Evolutionary conservation across 2,113 vertebrate genomes (phyloP).

Genomic region (Tachysurus fulvidraco): DNA sequence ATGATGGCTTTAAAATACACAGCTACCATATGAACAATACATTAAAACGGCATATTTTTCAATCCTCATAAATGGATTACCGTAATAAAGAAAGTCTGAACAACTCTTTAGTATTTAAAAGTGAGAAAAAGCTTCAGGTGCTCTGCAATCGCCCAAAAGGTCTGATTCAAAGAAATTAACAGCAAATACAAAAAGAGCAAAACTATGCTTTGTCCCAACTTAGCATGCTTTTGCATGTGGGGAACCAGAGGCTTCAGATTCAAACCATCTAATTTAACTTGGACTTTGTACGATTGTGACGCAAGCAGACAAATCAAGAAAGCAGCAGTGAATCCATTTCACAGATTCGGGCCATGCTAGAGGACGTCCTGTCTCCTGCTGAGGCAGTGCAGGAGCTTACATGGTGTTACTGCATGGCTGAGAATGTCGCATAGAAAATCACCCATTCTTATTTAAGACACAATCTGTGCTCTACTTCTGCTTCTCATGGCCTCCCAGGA

Average conservation of each 20-base stretch:
- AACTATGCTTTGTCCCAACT: background rate
- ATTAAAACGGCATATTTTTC: background rate
- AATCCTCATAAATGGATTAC: background rate
- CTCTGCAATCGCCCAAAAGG: background rate
- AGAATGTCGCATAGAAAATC: conserved; percentile 19
- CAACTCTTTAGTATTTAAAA: background rate
- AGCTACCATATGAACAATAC: background rate
- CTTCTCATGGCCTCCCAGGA: background rate
- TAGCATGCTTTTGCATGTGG: background rate
- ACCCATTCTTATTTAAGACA: background rate
- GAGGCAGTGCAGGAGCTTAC: background rate
- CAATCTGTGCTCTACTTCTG: background rate
- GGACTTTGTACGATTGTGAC: conserved; percentile 8
- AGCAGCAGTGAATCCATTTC: conserved; percentile 16
- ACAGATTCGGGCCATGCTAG: background rate
- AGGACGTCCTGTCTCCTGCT: background rate
- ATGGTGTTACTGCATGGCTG: conserved; percentile 16
- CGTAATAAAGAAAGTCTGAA: background rate
- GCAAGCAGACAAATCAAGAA: conserved; percentile 1
- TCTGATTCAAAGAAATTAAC: background rate
- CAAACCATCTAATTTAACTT: background rate
- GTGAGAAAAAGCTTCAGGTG: background rate
- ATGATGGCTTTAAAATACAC: background rate
- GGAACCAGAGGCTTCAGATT: background rate
- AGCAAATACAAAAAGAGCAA: background rate